Percentiles rank a stretch among this genome's conserved stretches.
These are phyloP conservation scores for Morpho helenor DNA, from an alignment of 2,888 invertebrate species.

Conservation along the genomic window DNA sequence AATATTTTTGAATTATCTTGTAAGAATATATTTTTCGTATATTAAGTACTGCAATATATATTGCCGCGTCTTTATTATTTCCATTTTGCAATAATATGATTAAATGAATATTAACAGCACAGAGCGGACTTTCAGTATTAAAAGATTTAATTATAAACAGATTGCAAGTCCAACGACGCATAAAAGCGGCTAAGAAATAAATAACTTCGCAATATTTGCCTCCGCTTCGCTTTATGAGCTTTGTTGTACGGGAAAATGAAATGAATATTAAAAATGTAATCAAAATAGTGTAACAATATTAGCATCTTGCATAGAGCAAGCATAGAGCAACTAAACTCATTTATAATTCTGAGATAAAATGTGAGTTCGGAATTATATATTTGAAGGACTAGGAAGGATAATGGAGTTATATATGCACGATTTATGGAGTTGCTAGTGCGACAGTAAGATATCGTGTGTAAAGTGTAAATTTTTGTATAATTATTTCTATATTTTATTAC, in stretches of 20 bases:
- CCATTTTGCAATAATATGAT: not conserved
- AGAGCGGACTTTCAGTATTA: slow-evolving; percentile 5
- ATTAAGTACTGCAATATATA: not conserved
- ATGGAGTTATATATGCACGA: too few species aligned
- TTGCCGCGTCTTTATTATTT: not conserved
- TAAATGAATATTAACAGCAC: not conserved
- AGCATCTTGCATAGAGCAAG: too few species aligned
- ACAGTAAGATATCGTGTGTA: too few species aligned
- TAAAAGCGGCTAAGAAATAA: slow-evolving; percentile 12
- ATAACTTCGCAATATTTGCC: slow-evolving; percentile 12
- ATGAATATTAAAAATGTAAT: slow-evolving; percentile 9
- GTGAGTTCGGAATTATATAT: too few species aligned
- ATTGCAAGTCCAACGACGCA: slow-evolving; percentile 9
- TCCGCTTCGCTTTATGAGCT: slow-evolving; percentile 11
- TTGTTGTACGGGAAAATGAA: slow-evolving; percentile 7
- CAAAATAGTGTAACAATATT: not conserved
- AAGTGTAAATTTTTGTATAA: too few species aligned
- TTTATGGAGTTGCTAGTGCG: too few species aligned
- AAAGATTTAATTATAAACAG: slow-evolving; percentile 5
- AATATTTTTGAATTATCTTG: too few species aligned
- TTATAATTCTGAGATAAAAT: too few species aligned
- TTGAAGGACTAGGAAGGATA: too few species aligned
- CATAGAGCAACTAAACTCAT: too few species aligned
- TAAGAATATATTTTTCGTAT: too few species aligned
- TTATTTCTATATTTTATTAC: too few species aligned